Evolutionary conservation across 2,797 vertebrate genomes (phyloP).

Genomic region (Crypturellus tataupa): DNA sequence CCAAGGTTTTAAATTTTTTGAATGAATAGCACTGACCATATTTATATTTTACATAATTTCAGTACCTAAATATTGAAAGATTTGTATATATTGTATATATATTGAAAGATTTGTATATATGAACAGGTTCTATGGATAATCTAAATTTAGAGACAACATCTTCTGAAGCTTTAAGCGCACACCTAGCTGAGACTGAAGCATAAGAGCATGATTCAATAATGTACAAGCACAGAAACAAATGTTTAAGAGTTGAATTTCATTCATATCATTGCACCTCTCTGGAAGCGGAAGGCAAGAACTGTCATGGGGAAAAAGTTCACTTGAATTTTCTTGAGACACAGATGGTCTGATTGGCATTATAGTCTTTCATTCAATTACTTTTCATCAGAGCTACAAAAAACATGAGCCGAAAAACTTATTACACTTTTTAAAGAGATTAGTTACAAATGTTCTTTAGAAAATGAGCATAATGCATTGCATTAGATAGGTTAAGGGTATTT

Average conservation of each 20-base stretch:
- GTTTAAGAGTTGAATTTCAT: neutral
- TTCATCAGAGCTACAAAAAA: neutral
- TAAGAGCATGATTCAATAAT: neutral
- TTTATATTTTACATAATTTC: conserved; percentile 7
- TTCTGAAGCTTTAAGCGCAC: neutral
- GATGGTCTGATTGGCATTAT: neutral
- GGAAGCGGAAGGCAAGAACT: neutral
- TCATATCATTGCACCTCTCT: neutral
- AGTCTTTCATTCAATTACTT: neutral
- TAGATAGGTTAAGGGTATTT: neutral
- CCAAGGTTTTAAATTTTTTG: neutral
- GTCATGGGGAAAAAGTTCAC: neutral
- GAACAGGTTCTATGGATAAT: neutral
- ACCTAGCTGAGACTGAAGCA: neutral
- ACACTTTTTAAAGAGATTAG: neutral
- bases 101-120: conserved; percentile 16
- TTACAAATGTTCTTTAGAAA: neutral
- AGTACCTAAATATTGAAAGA: conserved; percentile 9
- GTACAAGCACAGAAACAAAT: neutral
- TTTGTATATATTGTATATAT: conserved; percentile 22
- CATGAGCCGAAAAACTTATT: neutral
- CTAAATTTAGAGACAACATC: neutral
- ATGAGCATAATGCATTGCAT: neutral
- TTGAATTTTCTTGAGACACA: neutral
- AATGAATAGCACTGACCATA: neutral